Base-by-base conservation (phyloP, 2,888 invertebrate species). In the Leptarthrus brevirostris region DNA sequence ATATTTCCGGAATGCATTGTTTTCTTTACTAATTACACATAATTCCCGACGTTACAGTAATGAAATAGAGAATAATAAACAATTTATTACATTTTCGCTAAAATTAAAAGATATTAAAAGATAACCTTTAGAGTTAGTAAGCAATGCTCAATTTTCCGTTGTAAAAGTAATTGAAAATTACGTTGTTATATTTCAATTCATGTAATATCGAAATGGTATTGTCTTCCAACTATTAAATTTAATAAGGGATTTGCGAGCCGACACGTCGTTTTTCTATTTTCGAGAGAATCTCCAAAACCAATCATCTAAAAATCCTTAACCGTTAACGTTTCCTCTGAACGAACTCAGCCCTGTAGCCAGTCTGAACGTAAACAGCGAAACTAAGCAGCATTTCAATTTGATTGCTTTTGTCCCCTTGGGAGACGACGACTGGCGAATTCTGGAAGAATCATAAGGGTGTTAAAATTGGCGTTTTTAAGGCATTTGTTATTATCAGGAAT, bases 301-400 rank as follows among this genome's bases (percentile, higher is more conserved):
- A 64, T 64, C 44, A 64, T 64, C 64, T 47, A 64, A 64, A 64
- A 64, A 34, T 44, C 44, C 64, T 64, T 24, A 64, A 44, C 40
- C 64, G 64, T 44, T 64, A 64, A 64, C 44, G 14, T 14, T 44
- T 14, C 44, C 44, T 16, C 40, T 30, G 40, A 20, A 61, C 20
- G 2, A 36, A 40, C 10, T 22, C 22, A 64, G 14, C 64, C 47
- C 44, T 64, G 47, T 5, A 64, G 64, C 44, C n/a, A 64, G 16
- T 47, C 5, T 3, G 47, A 16, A 64, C 64, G 64, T 64, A 64
- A 64, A 64, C 64, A 64, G 47, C 64, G 64, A 47, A 64, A 64
- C 64, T 64, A 64, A 64, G 64, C 64, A 64, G 64, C 64, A 16
- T 64, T 64, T 64, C 64, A 24, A 16, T 64, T 64, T 64, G 64